Conservation (phyloP, 2,113 vertebrate species). For the Athene cunicularia region DNA sequence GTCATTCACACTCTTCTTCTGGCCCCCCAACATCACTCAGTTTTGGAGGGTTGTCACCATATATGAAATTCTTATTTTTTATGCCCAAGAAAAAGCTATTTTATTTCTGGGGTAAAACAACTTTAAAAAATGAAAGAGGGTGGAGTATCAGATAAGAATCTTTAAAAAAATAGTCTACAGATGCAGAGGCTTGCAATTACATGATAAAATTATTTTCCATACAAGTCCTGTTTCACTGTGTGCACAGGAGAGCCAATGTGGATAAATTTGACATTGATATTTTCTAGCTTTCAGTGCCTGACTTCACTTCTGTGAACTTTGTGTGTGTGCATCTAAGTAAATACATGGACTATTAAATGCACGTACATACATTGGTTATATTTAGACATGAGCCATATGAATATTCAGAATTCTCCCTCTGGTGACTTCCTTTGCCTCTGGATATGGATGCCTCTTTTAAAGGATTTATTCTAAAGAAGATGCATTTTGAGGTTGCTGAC, state of each 20-base stretch:
- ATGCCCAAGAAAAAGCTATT: background rate
- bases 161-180: background rate
- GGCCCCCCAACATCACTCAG: accelerated
- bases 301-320: background rate
- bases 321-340: background rate
- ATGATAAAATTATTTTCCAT: background rate
- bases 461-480: background rate
- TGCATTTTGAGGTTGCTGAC: background rate
- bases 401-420: background rate
- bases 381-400: background rate
- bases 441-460: background rate
- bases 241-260: background rate
- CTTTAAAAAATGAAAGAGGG: background rate
- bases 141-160: background rate
- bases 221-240: background rate
- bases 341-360: background rate
- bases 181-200: background rate
- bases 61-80: background rate
- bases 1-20: background rate
- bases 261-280: background rate
- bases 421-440: background rate
- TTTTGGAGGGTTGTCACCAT: background rate
- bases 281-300: background rate
- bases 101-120: background rate
- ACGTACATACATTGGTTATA: background rate